Percentiles rank a stretch among this genome's conserved stretches.
phyloP scores from a whole-genome alignment of 2,113 vertebrate species.

The Apeltes quadracus region DNA sequence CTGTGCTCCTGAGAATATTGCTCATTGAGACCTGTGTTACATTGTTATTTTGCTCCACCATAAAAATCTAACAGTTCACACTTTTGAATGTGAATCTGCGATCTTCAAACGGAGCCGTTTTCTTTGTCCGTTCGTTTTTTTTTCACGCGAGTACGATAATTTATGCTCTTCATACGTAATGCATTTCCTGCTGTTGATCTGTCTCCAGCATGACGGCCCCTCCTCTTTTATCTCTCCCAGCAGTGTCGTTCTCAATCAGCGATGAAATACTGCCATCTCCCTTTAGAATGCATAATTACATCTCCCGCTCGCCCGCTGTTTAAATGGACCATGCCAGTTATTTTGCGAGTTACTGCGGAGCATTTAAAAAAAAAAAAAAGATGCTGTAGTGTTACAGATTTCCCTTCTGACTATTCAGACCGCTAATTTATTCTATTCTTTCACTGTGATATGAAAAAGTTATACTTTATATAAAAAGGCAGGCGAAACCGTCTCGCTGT shows the following conservation, averaged over 20 bases:
- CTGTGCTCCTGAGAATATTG: constrained; percentile 28
- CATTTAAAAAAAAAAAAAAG: neutral
- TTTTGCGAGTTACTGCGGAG: neutral
- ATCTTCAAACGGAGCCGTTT: neutral
- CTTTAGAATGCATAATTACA: constrained; percentile 55
- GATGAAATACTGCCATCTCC: constrained; percentile 76
- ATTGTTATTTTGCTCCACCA: constrained; percentile 5
- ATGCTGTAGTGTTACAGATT: neutral
- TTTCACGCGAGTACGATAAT: constrained; percentile 41
- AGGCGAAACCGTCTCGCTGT: neutral
- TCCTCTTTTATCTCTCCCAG: constrained; percentile 24
- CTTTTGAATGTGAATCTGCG: neutral
- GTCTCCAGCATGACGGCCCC: constrained; percentile 26
- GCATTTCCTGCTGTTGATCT: constrained; percentile 35
- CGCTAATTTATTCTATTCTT: neutral
- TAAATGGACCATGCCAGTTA: neutral
- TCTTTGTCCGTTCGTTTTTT: constrained; percentile 13
- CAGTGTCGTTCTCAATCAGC: constrained; percentile 27
- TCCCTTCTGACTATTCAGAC: neutral
- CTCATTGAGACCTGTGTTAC: constrained; percentile 21
- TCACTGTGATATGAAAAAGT: neutral
- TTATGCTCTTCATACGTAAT: constrained; percentile 46
- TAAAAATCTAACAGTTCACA: constrained; percentile 11
- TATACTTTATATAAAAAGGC: neutral
- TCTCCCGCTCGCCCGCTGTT: neutral